These are phyloP conservation scores for Lagocephalus sceleratus DNA, from an alignment of 2,797 vertebrate species.

Conservation along the genomic window DNA sequence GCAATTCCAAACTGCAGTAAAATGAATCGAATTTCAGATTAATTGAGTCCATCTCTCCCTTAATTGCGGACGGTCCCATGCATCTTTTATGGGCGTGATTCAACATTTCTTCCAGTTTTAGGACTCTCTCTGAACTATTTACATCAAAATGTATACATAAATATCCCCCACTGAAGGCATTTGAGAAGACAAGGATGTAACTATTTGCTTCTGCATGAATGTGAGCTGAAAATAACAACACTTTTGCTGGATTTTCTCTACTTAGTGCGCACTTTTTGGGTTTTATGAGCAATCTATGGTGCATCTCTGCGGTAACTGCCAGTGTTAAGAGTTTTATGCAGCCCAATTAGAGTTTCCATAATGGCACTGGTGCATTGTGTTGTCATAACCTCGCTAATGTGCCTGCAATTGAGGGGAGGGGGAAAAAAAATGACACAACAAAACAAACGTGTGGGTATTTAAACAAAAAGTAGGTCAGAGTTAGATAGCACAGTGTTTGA, in stretches of 20 bases:
- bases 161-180: too few species aligned
- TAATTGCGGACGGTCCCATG: constrained; percentile 35
- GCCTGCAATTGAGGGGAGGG: constrained; percentile 28
- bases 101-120: constrained; percentile 2
- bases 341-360: constrained; percentile 51
- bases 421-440: constrained; percentile 46
- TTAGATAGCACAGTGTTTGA: constrained; percentile 35
- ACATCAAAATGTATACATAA: not conserved
- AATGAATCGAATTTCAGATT: constrained; percentile 45
- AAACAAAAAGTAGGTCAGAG: constrained; percentile 46
- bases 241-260: constrained; percentile 2
- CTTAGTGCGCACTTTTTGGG: constrained; percentile 11
- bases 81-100: constrained; percentile 36
- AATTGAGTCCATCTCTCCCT: constrained; percentile 41
- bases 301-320: constrained; percentile 21
- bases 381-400: constrained; percentile 41
- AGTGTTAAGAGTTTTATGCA: constrained; percentile 26
- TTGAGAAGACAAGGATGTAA: constrained; percentile 1
- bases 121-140: constrained; percentile 20
- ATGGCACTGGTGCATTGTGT: constrained; percentile 35
- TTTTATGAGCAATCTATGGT: constrained; percentile 17
- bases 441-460: constrained; percentile 26
- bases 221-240: constrained; percentile 6
- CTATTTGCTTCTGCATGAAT: constrained; percentile 4
- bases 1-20: constrained; percentile 29